A percentile compares a stretch with the other conserved stretches of the same genome.
Evolutionary conservation across 53 echinoderm and acorn worm species (phyloP).

Genomic region (Patiria pectinifera): DNA sequence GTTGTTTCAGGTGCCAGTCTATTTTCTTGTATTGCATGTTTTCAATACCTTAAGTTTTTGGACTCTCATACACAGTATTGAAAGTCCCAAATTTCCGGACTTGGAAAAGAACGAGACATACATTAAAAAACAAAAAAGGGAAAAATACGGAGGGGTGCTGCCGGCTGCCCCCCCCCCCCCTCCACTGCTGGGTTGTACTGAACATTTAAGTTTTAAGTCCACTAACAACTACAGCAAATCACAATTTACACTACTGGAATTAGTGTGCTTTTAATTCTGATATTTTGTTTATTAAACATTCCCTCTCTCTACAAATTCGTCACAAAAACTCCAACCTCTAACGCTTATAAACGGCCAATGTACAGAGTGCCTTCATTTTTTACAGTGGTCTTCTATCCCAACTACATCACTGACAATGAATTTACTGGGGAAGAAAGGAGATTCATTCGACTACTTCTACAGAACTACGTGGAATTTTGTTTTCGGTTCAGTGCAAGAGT

Average conservation of each 20-base stretch:
- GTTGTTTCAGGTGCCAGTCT: no score
- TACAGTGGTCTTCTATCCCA: neutral
- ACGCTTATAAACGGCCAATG: slow-evolving; percentile 43
- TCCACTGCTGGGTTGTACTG: no score
- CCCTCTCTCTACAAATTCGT: neutral
- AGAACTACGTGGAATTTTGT: neutral
- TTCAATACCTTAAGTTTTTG: no score
- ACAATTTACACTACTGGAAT: neutral
- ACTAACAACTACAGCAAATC: neutral
- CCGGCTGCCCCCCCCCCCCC: no score
- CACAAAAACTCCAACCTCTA: neutral
- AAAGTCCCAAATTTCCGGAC: no score
- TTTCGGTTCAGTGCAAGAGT: neutral
- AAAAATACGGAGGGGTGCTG: no score
- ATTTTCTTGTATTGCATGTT: no score
- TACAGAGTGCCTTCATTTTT: neutral
- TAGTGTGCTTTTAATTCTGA: neutral
- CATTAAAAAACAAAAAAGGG: no score
- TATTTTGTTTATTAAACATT: slow-evolving; percentile 16
- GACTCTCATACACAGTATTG: no score
- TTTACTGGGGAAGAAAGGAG: neutral
- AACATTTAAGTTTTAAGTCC: neutral
- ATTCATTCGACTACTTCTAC: neutral
- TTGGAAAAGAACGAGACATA: no score
- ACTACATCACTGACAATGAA: neutral